These are phyloP conservation scores for Planococcus citri DNA, from an alignment of 1,140 invertebrate species.

Conservation along the genomic window DNA sequence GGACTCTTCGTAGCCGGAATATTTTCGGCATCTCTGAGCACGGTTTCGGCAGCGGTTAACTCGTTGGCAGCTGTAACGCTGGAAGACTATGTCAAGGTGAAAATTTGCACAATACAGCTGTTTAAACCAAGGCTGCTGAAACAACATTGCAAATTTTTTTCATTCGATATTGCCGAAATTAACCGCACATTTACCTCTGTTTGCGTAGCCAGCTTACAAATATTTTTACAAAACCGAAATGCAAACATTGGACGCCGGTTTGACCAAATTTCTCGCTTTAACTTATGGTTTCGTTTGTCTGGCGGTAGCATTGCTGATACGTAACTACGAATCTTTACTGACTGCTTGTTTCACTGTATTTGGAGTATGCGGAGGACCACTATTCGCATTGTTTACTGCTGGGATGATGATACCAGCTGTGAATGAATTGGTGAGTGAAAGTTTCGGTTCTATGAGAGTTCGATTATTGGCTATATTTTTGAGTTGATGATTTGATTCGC, in stretches of 20 bases:
- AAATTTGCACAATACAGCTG: neutral
- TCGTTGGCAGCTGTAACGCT: constrained; percentile 71
- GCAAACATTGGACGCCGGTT: constrained; percentile 31
- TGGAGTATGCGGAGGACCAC: constrained; percentile 64
- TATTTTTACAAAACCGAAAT: constrained; percentile 29
- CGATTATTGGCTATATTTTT: too few relatives aligned
- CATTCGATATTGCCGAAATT: too few relatives aligned
- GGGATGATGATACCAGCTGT: constrained; percentile 55
- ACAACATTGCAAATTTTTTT: too few relatives aligned
- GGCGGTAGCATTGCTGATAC: constrained; percentile 56
- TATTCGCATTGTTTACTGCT: constrained; percentile 63
- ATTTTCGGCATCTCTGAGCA: constrained; percentile 71
- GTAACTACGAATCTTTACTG: constrained; percentile 56
- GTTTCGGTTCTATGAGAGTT: too few relatives aligned
- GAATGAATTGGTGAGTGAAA: constrained; percentile 40
- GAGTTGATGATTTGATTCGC: too few relatives aligned
- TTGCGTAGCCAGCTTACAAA: constrained; percentile 24
- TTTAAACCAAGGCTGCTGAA: neutral
- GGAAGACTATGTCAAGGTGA: constrained; percentile 57
- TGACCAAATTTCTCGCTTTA: constrained; percentile 50
- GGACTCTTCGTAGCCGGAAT: constrained; percentile 72
- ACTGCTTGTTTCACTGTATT: constrained; percentile 64
- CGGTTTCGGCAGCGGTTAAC: constrained; percentile 71
- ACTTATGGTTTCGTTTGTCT: constrained; percentile 55
- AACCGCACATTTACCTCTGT: constrained; percentile 13